A percentile compares a stretch with the other conserved stretches of the same genome.
These are phyloP conservation scores for Hoplostethus mediterraneus DNA, from an alignment of 2,797 vertebrate genomes.

Conservation along the genomic window DNA sequence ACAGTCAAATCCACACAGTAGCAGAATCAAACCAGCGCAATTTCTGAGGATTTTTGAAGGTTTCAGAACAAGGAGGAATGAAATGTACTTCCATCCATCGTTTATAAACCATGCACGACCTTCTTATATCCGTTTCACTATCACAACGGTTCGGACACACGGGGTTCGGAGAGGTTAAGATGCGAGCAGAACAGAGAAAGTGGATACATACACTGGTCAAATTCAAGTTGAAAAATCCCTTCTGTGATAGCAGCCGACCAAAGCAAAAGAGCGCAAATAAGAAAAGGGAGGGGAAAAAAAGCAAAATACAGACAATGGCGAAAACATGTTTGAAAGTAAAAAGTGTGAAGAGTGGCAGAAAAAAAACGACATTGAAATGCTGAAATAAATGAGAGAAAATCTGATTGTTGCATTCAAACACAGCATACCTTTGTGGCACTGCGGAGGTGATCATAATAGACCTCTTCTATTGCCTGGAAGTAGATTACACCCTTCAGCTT, in stretches of 20 bases:
- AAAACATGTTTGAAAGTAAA: constrained; percentile 41
- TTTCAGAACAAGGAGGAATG: neutral
- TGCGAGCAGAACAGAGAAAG: constrained; percentile 9
- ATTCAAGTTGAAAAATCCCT: constrained; percentile 84
- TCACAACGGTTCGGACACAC: constrained; percentile 13
- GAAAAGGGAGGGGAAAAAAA: constrained; percentile 29
- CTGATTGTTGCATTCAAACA: neutral
- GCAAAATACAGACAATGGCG: constrained; percentile 43
- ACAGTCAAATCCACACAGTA: neutral
- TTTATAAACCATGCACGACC: constrained; percentile 20
- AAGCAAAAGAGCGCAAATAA: constrained; percentile 49
- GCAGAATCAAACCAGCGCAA: neutral
- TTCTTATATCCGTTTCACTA: neutral
- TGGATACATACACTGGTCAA: constrained; percentile 82
- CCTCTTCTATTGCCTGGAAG: constrained; percentile 98
- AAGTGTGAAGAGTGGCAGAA: constrained; percentile 11
- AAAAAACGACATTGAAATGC: neutral
- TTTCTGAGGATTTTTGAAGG: constrained; percentile 13
- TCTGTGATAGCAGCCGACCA: constrained; percentile 74
- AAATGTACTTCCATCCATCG: neutral
- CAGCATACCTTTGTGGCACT: constrained; percentile 93
- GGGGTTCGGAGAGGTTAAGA: constrained; percentile 14
- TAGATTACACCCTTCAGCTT: constrained; percentile 98
- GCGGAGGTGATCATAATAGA: constrained; percentile 97
- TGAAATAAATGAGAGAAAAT: neutral